These are phyloP conservation scores for Cololabis saira DNA, from an alignment of 2,113 vertebrate genomes.

Conservation along the genomic window DNA sequence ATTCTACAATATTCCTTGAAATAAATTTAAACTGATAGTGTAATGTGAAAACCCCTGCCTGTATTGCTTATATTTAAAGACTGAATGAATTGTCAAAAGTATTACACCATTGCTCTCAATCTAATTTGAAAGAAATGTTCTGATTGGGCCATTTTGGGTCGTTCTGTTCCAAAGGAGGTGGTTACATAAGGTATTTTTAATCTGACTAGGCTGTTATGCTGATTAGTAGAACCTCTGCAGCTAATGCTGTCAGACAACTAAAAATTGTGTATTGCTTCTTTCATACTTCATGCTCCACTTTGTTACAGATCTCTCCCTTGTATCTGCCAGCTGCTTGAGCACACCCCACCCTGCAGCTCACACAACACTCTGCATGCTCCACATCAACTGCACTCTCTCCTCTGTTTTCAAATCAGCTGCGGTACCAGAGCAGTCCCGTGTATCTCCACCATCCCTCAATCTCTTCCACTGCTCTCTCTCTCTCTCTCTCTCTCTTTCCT, in stretches of 20 bases:
- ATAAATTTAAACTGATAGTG: too few species aligned
- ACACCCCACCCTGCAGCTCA: conserved; percentile 58
- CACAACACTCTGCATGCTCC: conserved; percentile 51
- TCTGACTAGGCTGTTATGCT: not conserved
- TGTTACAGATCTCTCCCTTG: conserved; percentile 24
- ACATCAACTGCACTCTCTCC: conserved; percentile 47
- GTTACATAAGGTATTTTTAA: not conserved
- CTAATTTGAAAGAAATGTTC: not conserved
- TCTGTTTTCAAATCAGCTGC: conserved; percentile 48
- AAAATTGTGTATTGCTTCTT: conserved; percentile 36
- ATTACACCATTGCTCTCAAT: not conserved
- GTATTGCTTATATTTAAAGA: not conserved
- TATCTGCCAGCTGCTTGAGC: conserved; percentile 26
- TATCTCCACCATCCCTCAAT: conserved; percentile 33
- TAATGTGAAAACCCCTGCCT: too few species aligned
- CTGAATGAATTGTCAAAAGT: not conserved
- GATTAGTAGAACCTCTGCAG: conserved; percentile 17
- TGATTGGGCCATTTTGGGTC: not conserved
- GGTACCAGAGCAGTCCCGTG: conserved; percentile 39
- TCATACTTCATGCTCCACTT: conserved; percentile 14
- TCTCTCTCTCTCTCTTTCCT: conserved; percentile 30
- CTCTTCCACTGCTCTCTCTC: conserved; percentile 24
- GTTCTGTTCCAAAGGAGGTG: not conserved
- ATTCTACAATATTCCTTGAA: too few species aligned
- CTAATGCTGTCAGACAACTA: conserved; percentile 46